Evolutionary conservation across 2,113 vertebrate species (phyloP).

Genomic region (Pedionomus torquatus): DNA sequence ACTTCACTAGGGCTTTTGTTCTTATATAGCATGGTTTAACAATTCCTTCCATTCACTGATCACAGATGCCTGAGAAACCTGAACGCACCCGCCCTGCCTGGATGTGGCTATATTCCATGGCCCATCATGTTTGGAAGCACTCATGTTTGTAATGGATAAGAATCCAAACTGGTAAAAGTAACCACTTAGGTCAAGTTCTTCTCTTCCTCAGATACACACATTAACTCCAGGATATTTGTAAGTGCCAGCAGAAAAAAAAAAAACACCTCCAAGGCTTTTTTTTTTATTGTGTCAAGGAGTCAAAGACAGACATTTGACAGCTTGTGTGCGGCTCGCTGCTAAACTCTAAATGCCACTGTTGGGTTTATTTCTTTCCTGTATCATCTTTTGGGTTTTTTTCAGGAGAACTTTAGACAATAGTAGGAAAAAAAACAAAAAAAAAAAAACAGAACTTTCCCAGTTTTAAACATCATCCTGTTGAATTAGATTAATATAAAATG

Average conservation of each 20-base stretch:
- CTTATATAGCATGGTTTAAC: constrained; percentile 29
- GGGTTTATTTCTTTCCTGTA: background rate
- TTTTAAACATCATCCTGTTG: background rate
- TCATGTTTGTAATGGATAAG: background rate
- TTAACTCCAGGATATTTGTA: background rate
- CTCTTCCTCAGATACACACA: background rate
- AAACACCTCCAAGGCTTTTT: background rate
- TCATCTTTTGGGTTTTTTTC: background rate
- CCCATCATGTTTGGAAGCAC: background rate
- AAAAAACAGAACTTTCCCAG: background rate
- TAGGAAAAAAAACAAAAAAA: background rate
- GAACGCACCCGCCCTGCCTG: background rate
- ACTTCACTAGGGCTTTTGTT: constrained; percentile 59
- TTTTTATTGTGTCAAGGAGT: background rate
- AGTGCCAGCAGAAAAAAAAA: background rate
- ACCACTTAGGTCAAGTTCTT: background rate
- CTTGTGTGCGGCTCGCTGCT: background rate
- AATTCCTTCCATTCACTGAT: constrained; percentile 53
- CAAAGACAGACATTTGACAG: background rate
- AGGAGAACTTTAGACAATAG: background rate
- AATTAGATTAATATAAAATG: constrained; percentile 2
- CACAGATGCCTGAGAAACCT: background rate
- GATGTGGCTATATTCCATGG: background rate
- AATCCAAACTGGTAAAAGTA: background rate
- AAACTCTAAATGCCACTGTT: background rate